A percentile compares a stretch with the other conserved stretches of the same genome.
Evolutionary conservation across 1,140 invertebrate genomes (phyloP).

Genomic region (Aphelenchoides avenae): DNA sequence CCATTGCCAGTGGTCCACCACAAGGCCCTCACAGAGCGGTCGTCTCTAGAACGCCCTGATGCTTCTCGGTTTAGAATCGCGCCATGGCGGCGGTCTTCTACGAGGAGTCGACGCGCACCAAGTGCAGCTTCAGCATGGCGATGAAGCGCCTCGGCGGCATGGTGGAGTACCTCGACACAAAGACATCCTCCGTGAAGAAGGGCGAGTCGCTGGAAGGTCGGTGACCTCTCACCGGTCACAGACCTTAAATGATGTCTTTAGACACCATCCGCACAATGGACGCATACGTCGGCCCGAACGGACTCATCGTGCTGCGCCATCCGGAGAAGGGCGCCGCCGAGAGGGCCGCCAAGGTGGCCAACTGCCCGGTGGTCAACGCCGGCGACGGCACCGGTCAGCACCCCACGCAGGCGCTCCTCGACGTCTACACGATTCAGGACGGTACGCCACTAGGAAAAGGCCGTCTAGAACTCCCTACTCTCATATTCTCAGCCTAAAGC

Average conservation of each 20-base stretch:
- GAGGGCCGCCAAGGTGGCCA: slow-evolving; percentile 27
- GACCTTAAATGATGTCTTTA: neutral
- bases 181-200: slow-evolving; percentile 86
- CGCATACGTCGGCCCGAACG: slow-evolving; percentile 69
- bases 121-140: slow-evolving; percentile 88
- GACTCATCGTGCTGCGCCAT: slow-evolving; percentile 88
- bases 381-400: slow-evolving; percentile 97
- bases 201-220: slow-evolving; percentile 80
- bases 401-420: slow-evolving; percentile 92
- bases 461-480: no score
- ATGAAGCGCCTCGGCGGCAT: slow-evolving; percentile 89
- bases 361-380: slow-evolving; percentile 79
- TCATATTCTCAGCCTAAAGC: no score
- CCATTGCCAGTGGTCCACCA: no score
- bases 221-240: slow-evolving; percentile 60
- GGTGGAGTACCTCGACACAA: slow-evolving; percentile 81
- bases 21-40: no score
- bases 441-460: no score
- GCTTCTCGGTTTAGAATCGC: slow-evolving; percentile 1
- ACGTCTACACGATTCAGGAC: slow-evolving; percentile 95
- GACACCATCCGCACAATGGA: slow-evolving; percentile 64
- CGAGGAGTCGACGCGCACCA: slow-evolving; percentile 90
- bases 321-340: slow-evolving; percentile 81
- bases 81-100: neutral
- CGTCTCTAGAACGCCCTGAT: no score